Base-by-base conservation (phyloP, 2,113 vertebrate genomes). In the Podarcis muralis region DNA sequence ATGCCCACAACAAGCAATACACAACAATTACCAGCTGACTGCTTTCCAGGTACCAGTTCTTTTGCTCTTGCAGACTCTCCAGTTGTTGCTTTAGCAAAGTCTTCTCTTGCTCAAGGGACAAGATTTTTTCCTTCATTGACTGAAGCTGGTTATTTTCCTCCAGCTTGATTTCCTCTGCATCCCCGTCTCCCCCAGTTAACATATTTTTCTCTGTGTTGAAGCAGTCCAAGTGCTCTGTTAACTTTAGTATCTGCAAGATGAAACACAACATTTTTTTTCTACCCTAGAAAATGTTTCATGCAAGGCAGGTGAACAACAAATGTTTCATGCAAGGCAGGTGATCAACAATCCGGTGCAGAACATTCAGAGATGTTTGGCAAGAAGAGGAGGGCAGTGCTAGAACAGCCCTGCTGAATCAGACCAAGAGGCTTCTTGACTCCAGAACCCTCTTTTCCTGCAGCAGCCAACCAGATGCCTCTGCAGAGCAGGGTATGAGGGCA, bases 21-120 rank as follows among this genome's bases (percentile, higher is more conserved):
- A 43, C 74, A 72, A 16, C 59, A 62, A 3, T 93, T 95, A 95
- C 94, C 94, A 0, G 13, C 3, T 79, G 23, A 66, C 59, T 11
- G 87, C 7, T 37, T 85, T 87, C 88, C 1, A 3, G 43, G 2
- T 0, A 1, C 0, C 83, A 84, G 3, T 85, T 57, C 83, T 8
- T 88, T 48, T 83, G 43, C n/a, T 77, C 0, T 1, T 0, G 32
- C 1, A 93, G 87, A 9, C 4, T 62, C 3, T 91, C 48, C 87
- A 94, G 27, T 23, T 92, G 88, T 30, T 93, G 66, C 48, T 86
- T 89, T 71, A 96, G 75, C 0, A n/a, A 69, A 2, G 0, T n/a
- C 3, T 93, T 96, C 77, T 94, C 94, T 82, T 92, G 72, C 0
- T 68, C 86, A n/a, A 96, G 93, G 3, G 25, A 13, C 57, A 20